Evolutionary conservation across 2,888 invertebrate species (phyloP).

Genomic region (Cabera pusaria): DNA sequence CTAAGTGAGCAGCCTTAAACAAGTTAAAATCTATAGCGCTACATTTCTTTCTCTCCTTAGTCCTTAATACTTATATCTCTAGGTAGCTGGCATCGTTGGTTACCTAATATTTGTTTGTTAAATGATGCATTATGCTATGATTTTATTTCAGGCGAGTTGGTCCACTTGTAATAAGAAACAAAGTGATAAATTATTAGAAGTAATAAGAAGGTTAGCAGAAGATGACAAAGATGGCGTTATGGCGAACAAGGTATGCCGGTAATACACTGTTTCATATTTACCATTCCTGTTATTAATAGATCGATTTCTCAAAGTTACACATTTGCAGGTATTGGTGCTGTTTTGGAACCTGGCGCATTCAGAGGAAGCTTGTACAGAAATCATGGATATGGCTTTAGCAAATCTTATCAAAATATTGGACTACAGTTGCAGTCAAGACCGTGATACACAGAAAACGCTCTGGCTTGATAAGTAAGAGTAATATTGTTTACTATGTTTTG

Average conservation of each 20-base stretch:
- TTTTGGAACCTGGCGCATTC: conserved; percentile 99
- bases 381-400: conserved; percentile 97
- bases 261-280: neutral
- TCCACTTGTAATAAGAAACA: conserved; percentile 97
- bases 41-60: too few relatives aligned
- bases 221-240: conserved; percentile 99
- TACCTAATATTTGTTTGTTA: too few relatives aligned
- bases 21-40: too few relatives aligned
- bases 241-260: conserved; percentile 93
- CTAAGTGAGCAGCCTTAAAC: too few relatives aligned
- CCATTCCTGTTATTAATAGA: neutral
- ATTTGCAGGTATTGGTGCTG: conserved; percentile 89
- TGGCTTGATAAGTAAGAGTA: conserved; percentile 93
- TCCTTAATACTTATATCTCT: too few relatives aligned
- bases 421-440: conserved; percentile 98
- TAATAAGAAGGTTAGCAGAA: conserved; percentile 97
- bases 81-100: too few relatives aligned
- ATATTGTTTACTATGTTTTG: neutral
- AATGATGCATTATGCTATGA: neutral
- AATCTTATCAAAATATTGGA: conserved; percentile 98
- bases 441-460: conserved; percentile 97
- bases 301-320: neutral
- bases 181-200: conserved; percentile 96
- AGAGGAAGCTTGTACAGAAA: conserved; percentile 97
- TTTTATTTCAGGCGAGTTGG: conserved; percentile 89